Evolutionary conservation across 2,888 invertebrate genomes (phyloP), one percentile per base, ranked within the genome.

Genomic region (Microdon myrmicae): DNA sequence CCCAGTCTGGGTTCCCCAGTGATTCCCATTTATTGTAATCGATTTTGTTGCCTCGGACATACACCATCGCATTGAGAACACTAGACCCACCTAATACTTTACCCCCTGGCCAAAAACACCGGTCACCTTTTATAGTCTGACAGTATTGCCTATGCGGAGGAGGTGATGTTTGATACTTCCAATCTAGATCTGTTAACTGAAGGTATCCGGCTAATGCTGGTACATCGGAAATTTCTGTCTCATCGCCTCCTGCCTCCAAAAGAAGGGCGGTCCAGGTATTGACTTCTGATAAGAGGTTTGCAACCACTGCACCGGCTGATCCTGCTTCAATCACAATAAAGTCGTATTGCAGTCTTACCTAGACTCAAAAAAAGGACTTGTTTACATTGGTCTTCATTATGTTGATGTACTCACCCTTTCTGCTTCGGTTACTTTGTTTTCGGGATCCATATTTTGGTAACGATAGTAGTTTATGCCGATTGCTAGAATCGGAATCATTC

Each of bases 41-140:
- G 56, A 87, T 86, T 68, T 86, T 85, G 73, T 93, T 94, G 43
- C 95, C 95, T 41, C 96, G 84, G 7, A 93, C 88, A 80, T 96
- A 96, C 22, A 94, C 86, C 94, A 96, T 94, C 8, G 92, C 92
- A 76, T 95, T 95, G 1, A 94, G 84, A 1, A 92, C 91, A 71
- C 92, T 92, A 48, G 89, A 87, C 8, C 96, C 94, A 14, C 94
- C 94, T 13, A 95, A 83, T 10, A 90, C 94, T 78, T 93, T 94
- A 41, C 96, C 96, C 67, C 96, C 83, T 2, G 94, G 93, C 94
- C 93, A 94, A 79, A 92, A 92, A 78, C 93, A 94, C 60, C 92
- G 83, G 76, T 91, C 91, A 0, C 90, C 91, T 68, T 88, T 86
- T 92, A 94, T 92, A 4, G 90, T 93, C 61, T 90, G 84, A 73